Conservation (phyloP, 2,113 vertebrate genomes). For the Neodon shergylaensis region DNA sequence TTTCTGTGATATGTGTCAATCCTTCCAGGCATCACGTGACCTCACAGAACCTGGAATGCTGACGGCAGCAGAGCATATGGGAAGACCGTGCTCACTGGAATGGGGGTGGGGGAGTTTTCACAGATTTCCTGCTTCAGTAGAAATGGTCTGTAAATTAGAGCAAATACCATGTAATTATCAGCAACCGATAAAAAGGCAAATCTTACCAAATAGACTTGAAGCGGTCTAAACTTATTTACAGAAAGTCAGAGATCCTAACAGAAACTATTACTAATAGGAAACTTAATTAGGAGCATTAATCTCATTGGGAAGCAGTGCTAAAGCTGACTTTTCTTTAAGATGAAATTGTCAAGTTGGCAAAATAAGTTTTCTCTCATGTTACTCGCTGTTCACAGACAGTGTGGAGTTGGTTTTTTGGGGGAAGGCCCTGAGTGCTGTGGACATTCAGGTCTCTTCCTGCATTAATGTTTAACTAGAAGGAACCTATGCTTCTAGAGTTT, state of each 20-base stretch:
- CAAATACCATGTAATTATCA: constrained; percentile 58
- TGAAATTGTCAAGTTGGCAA: constrained; percentile 51
- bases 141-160: constrained; percentile 38
- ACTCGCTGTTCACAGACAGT: neutral
- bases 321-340: constrained; percentile 46
- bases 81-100: constrained; percentile 55
- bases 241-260: constrained; percentile 50
- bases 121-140: neutral
- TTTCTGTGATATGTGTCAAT: neutral
- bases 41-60: constrained; percentile 55
- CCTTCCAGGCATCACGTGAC: neutral
- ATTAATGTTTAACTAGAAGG: constrained; percentile 14
- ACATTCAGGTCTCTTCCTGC: neutral
- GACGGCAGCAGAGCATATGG: neutral
- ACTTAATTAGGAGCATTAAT: constrained; percentile 29
- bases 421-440: neutral
- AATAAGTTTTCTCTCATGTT: constrained; percentile 10
- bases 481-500: neutral
- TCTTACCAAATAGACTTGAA: constrained; percentile 48
- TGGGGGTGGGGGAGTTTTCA: neutral
- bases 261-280: constrained; percentile 24
- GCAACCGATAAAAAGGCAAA: constrained; percentile 53
- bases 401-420: neutral
- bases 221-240: constrained; percentile 53
- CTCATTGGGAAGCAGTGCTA: neutral